Base-by-base conservation (phyloP, 2,113 vertebrate genomes). In the Callaeas wilsoni region DNA sequence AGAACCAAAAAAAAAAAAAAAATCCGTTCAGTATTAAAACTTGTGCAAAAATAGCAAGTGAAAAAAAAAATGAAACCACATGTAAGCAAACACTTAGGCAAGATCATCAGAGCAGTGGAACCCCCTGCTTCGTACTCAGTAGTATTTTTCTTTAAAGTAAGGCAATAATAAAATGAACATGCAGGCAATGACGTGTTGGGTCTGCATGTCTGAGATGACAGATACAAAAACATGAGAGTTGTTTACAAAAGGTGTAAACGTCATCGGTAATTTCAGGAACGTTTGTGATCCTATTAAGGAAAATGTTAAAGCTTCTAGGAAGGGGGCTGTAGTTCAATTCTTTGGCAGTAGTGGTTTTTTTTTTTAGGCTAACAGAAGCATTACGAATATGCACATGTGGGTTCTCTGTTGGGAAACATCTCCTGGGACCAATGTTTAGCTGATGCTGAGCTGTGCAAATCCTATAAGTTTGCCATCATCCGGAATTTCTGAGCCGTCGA, bases 371-470 rank as follows among this genome's bases (percentile, higher is more conserved):
- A 98, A 98, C 96, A 98, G 98, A 98, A 98, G 98, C 97, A 96
- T 97, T 97, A 97, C 97, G 59, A 98, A 97, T 97, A 97, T 96
- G 97, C 97, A 97, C 93, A 97, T 97, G 98, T 97, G 97, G 98
- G 76, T 92, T 96, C 97, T 97, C 77, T 14, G 92, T 95, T 76
- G 93, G 97, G 94, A 97, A 96, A 79, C 94, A 68, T 97, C 97
- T 90, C 91, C 95, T 96, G 81, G 96, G 97, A 97, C 96, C 96
- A 96, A 93, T 88, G 94, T 97, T 98, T 99, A 99, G 98, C 98
- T 99, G 98, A 99, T 99, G 98, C 98, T 99, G 97, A 99, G 99
- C 98, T 99, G 99, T 97, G 99, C 99, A 97, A 99, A 99, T 97
- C 99, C 99, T 98, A 99, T 98, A 86, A 99, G 98, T 97, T 99